Base-by-base conservation (phyloP, 2,113 vertebrate species). In the Brachypteracias leptosomus region DNA sequence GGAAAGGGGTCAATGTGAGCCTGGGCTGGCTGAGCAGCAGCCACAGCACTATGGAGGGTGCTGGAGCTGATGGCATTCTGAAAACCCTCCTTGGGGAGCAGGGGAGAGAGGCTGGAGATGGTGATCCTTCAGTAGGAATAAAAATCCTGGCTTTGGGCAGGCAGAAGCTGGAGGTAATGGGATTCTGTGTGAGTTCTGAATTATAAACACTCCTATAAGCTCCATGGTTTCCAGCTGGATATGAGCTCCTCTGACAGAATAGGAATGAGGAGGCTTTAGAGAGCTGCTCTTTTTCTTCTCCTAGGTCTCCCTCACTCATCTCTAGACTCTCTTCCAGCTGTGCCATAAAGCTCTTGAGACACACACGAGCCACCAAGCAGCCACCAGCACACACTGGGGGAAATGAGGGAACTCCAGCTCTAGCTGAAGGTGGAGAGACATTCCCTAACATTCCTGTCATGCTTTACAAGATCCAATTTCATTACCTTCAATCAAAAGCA, bases 151-250 rank as follows among this genome's bases (percentile, higher is more conserved):
- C 88, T 92, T 91, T 83, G 88, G 91, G 89, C 72, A 89, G 81
- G 94, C 58, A 82, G 92, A 77, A 5, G 78, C 81, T 87, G 92
- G 25, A 89, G 76, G 91, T 84, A 95, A 96, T 91, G 92, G 96
- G 74, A 95, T 96, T 95, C 94, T 47, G 90, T 84, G 87, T 5
- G 85, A 92, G 92, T 85, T 90, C 96, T 94, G 96, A 96, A 94
- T 97, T 96, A 97, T 96, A 95, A 97, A 96, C 89, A 83, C 89
- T 78, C 76, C 63, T 44, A 57, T 77, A 93, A 97, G 96, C 85
- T 68, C 66, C 16, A 51, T 8, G 16, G 1, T 79, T 94, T 97
- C 85, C 97, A 96, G 95, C 91, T 84, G 87, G 90, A 82, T 58
- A 62, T 57, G 81, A 76, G 82, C 55, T 74, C 82, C 75, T 65